Conservation (phyloP, 2,888 invertebrate species). For the Standfussiana lucernea region DNA sequence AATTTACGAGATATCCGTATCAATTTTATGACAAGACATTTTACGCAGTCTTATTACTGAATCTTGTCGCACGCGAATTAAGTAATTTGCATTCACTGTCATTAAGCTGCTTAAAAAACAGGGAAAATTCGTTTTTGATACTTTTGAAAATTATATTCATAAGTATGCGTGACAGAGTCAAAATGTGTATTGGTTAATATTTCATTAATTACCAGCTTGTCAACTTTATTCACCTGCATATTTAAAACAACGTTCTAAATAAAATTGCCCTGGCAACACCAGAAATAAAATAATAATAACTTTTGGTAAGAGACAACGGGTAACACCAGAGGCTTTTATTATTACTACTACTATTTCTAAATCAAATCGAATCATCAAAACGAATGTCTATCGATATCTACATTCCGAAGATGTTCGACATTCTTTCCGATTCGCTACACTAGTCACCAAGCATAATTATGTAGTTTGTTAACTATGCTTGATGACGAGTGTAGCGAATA, state of each 20-base stretch:
- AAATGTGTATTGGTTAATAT: neutral
- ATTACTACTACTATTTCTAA: too few species aligned
- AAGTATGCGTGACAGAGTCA: neutral
- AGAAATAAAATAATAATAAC: neutral
- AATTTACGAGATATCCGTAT: constrained; percentile 80
- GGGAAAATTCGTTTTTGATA: neutral
- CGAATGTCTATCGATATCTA: constrained; percentile 8
- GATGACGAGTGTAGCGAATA: too few species aligned
- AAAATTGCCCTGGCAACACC: neutral
- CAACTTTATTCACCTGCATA: neutral
- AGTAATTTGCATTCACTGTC: constrained; percentile 38
- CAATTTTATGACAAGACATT: constrained; percentile 76
- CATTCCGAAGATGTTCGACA: constrained; percentile 39
- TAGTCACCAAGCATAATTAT: constrained; percentile 55
- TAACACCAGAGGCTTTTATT: constrained; percentile 43
- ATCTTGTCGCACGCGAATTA: constrained; percentile 29
- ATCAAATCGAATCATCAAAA: constrained; percentile 44
- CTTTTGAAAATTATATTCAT: neutral
- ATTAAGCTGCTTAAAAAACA: constrained; percentile 35
- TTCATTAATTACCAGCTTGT: neutral
- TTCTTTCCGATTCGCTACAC: constrained; percentile 56
- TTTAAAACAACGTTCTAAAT: neutral
- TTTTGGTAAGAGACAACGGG: constrained; percentile 3
- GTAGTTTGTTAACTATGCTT: too few species aligned
- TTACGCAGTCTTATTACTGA: constrained; percentile 39